Evolutionary conservation across 2,113 vertebrate genomes (phyloP), one percentile per base, ranked within the genome.

Genomic region (Terrapene triunguis): DNA sequence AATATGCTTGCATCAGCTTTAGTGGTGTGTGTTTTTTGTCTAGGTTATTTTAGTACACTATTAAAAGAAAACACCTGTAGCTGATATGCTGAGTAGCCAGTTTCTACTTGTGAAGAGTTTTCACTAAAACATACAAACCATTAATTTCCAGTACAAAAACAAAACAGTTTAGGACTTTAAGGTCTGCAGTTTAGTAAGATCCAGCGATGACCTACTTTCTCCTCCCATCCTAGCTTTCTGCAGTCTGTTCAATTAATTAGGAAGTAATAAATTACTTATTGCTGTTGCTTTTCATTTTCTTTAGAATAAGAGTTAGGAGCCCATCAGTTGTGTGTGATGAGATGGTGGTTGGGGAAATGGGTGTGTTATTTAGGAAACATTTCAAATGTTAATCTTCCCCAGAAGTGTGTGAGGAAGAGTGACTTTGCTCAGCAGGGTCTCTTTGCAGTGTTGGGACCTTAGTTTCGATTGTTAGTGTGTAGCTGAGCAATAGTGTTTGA

Each of bases 401-500:
- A 21, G 69, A 79, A 42, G 50, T 38, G 5, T 8, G 35, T 1
- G 29, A 50, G 65, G 5, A 84, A 2, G 27, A 0, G n/a, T 38
- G 13, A 16, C 25, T 6, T 42, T 35, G 87, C 76, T 22, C 7
- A 0, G 82, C 50, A 51, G 76, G 42, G 11, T 38, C 8, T 82
- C 57, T 3, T 0, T 54, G 54, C 38, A 54, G n/a, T 17, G 10
- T 25, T 1, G 1, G 42, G 50, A 29, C 6, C 1, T 0, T 14
- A 0, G 0, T n/a, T 51, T 16, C 57, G 2, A 8, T 11, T 0
- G 27, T 8, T 29, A 10, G 62, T 8, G 0, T 0, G 3, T 9
- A 84, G 12, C 48, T 0, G 0, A 13, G n/a, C 82, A 54, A 24
- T 0, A 4, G 21, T 0, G 2, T 17, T n/a, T 24, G 80, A 16